Evolutionary conservation across 2,797 vertebrate species (phyloP), one percentile per base, ranked within the genome.

Genomic region (Myotis findleyi): DNA sequence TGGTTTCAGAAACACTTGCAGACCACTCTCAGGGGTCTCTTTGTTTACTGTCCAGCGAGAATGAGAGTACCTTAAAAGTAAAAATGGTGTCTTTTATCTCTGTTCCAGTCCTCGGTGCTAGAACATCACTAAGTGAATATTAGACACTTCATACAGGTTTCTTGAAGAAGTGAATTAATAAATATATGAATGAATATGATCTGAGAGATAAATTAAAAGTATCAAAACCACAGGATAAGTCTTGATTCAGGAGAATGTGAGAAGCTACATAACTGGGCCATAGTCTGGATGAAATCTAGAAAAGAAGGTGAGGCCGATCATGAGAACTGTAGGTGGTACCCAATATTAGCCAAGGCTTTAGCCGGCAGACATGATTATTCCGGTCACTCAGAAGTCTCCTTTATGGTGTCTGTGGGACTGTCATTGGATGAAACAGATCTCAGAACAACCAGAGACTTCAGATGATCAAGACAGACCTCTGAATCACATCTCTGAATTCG

Each of bases 141-240:
- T 21, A 81, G 55, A 68, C 18, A 77, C 5, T 87, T 91, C 6
- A 8, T 38, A 41, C 49, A 11, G 75, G 18, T n/a, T 69, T 95
- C 25, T 80, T 89, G 16, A 89, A 66, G 38, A 38, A 87, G 17
- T 72, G 21, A 95, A 91, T 76, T 36, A 33, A 53, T 80, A 76
- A 77, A 41, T 38, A 62, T 69, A 18, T 38, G 16, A 89, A 84
- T 93, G 18, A 27, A 8, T 73, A 68, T 30, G 13, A 90, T n/a
- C 44, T 27, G 66, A 96, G 59, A 80, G 33, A 73, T 53, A 83
- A 21, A 75, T 88, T 49, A 57, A 77, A 88, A 83, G 59, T 71
- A 82, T 66, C n/a, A 75, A 94, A 93, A 62, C 30, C n/a, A 38
- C 0, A 20, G 38, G 25, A 27, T 33, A 6, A 95, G 4, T 49